Conservation (phyloP, 1,140 invertebrate genomes). For the Pectinophora gossypiella region DNA sequence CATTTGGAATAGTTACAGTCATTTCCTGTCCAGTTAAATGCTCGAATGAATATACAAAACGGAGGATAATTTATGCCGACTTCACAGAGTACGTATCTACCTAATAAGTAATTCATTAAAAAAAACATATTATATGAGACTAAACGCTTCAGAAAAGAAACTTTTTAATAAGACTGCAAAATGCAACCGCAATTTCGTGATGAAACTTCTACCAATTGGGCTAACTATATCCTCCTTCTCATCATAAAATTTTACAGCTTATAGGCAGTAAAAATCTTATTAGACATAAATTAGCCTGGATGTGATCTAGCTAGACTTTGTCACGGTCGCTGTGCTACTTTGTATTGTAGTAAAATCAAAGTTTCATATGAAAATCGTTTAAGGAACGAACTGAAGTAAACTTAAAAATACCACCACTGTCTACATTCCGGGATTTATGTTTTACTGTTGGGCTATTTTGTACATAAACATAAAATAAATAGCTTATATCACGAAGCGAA, state of each 20-base stretch:
- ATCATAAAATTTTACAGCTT: conserved; percentile 46
- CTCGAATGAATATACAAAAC: no score
- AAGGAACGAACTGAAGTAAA: no score
- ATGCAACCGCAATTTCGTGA: background rate
- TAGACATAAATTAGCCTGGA: conserved; percentile 46
- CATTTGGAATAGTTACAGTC: no score
- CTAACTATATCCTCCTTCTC: background rate
- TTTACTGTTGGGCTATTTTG: no score
- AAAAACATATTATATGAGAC: background rate
- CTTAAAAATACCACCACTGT: no score
- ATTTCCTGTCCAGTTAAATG: no score
- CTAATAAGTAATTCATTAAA: conserved; percentile 3
- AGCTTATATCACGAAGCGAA: no score
- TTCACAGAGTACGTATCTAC: no score
- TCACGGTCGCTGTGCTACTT: conserved; percentile 5
- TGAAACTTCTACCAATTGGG: background rate
- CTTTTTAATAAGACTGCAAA: background rate
- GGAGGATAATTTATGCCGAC: no score
- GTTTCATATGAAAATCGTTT: background rate
- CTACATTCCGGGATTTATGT: no score
- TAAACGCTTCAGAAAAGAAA: background rate
- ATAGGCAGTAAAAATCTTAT: conserved; percentile 47
- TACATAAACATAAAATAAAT: no score
- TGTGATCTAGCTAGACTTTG: conserved; percentile 31
- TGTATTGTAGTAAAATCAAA: background rate